phyloP scores from a whole-genome alignment of 2,888 invertebrate genomes.

The Heliothis peltigera region DNA sequence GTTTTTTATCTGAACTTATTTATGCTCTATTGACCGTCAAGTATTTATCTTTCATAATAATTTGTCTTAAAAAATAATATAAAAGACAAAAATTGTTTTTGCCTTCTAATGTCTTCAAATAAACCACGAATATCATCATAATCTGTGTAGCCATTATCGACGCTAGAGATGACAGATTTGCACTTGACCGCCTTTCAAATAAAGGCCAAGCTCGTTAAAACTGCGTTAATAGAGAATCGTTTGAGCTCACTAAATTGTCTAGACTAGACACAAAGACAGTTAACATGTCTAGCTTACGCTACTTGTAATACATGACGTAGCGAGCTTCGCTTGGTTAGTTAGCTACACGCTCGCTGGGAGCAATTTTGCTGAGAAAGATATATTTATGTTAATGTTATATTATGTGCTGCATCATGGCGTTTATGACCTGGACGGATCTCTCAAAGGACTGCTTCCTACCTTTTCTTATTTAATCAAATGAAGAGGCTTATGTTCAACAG shows the following conservation, averaged over 20 bases:
- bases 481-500: too few species aligned
- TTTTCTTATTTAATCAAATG: too few species aligned
- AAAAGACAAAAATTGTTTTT: background rate
- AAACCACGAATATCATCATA: slow-evolving; percentile 14
- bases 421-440: too few species aligned
- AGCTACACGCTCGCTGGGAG: slow-evolving; percentile 5
- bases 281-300: slow-evolving; percentile 49
- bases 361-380: slow-evolving; percentile 10
- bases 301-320: slow-evolving; percentile 34
- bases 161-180: slow-evolving; percentile 39
- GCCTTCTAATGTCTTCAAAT: slow-evolving; percentile 11
- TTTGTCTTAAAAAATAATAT: background rate
- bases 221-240: slow-evolving; percentile 42
- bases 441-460: too few species aligned
- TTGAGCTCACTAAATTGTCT: slow-evolving; percentile 42
- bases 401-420: too few species aligned
- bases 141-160: slow-evolving; percentile 29
- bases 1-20: background rate
- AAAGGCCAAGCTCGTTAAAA: slow-evolving; percentile 50
- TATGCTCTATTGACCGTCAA: background rate
- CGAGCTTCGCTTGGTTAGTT: slow-evolving; percentile 14
- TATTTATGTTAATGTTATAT: background rate
- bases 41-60: background rate
- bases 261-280: slow-evolving; percentile 30
- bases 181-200: slow-evolving; percentile 57